phyloP scores from a whole-genome alignment of 2,113 vertebrate genomes.

The Mesocricetus auratus region DNA sequence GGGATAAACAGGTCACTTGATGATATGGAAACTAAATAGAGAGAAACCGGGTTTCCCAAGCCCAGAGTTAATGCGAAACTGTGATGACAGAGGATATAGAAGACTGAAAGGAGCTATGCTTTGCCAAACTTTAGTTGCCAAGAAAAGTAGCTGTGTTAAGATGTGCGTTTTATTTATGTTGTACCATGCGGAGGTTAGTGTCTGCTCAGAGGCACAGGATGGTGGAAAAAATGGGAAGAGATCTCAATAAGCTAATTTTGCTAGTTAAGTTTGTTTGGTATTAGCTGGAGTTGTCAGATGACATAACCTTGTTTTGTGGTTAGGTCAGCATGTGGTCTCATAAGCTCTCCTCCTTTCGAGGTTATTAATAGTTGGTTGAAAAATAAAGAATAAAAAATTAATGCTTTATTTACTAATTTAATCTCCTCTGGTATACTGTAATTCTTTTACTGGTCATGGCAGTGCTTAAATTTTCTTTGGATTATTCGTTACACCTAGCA shows the following conservation, averaged over 20 bases:
- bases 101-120: slow-evolving; percentile 26
- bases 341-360: neutral
- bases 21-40: neutral
- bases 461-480: neutral
- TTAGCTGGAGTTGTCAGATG: neutral
- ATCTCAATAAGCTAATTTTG: neutral
- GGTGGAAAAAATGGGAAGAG: neutral
- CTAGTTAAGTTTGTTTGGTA: neutral
- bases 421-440: neutral
- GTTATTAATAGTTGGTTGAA: neutral
- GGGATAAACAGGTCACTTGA: neutral
- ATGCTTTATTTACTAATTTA: slow-evolving; percentile 28
- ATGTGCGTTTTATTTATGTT: neutral
- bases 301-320: neutral
- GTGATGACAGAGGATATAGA: neutral
- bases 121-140: slow-evolving; percentile 50
- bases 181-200: neutral
- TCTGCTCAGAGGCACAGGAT: neutral
- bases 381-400: neutral
- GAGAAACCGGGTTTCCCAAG: slow-evolving; percentile 33
- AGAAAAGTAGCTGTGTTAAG: neutral
- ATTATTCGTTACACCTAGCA: neutral
- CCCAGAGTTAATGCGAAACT: neutral
- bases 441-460: neutral
- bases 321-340: neutral